Evolutionary conservation across 2,888 invertebrate genomes (phyloP).

Genomic region (Cosmopolites sordidus): DNA sequence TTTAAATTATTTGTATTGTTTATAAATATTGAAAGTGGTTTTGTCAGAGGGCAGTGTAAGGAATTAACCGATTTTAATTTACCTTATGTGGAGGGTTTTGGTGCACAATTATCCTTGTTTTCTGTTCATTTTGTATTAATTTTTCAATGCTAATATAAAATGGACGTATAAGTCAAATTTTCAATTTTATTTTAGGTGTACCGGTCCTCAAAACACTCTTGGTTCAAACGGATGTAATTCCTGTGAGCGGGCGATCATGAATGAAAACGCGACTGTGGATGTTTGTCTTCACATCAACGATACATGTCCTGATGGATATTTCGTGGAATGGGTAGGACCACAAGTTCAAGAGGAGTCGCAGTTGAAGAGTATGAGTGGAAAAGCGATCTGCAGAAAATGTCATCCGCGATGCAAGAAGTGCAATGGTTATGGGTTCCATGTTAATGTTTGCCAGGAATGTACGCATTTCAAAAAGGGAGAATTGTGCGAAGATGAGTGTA

Average conservation of each 20-base stretch:
- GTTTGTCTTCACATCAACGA: conserved; percentile 76
- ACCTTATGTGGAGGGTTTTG: too few species aligned
- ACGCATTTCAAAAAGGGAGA: conserved; percentile 80
- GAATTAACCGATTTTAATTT: too few species aligned
- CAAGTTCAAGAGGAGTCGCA: conserved; percentile 59
- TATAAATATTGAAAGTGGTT: too few species aligned
- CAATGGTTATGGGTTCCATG: conserved; percentile 82
- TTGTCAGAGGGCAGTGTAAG: too few species aligned
- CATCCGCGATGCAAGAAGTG: conserved; percentile 86
- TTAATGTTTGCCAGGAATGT: conserved; percentile 82
- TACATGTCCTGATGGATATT: conserved; percentile 76
- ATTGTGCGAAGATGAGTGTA: conserved; percentile 88
- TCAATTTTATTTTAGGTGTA: conserved; percentile 60
- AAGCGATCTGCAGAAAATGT: conserved; percentile 85
- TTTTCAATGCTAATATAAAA: too few species aligned
- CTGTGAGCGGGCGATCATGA: conserved; percentile 87
- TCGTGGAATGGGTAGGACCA: conserved; percentile 78
- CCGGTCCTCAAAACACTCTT: conserved; percentile 80
- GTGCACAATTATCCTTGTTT: too few species aligned
- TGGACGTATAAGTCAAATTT: too few species aligned
- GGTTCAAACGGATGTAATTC: conserved; percentile 82
- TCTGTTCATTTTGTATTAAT: too few species aligned
- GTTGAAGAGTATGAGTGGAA: conserved; percentile 73
- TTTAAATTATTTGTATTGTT: too few species aligned
- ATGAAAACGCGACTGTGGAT: conserved; percentile 64